Percentiles rank a stretch among this genome's conserved stretches.
Conservation (phyloP, 2,888 invertebrate species). For the Lepidonotus clava region DNA sequence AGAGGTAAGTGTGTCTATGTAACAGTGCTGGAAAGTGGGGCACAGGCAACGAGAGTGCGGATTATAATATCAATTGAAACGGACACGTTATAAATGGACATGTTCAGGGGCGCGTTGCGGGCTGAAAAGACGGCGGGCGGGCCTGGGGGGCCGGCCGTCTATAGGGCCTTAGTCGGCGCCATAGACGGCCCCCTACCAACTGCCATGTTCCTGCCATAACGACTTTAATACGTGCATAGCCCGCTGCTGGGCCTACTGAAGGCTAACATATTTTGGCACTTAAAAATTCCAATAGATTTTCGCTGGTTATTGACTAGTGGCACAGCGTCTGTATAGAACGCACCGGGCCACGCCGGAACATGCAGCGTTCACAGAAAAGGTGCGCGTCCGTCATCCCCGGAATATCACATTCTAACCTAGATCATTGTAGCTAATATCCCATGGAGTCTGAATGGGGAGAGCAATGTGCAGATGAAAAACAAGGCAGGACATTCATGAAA, state of each 20-base stretch:
- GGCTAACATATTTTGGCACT: conserved; percentile 45
- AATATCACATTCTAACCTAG: too few relatives aligned
- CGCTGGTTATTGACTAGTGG: neutral
- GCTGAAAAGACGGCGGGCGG: neutral
- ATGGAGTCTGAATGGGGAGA: too few relatives aligned
- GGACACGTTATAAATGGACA: conserved; percentile 35
- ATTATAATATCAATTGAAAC: conserved; percentile 48
- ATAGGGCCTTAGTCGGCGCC: neutral
- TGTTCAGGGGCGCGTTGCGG: neutral
- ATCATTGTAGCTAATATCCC: too few relatives aligned
- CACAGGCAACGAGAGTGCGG: neutral
- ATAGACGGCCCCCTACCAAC: neutral
- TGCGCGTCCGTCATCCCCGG: too few relatives aligned
- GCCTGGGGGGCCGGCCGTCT: neutral
- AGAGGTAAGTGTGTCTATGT: neutral
- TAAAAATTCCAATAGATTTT: conserved; percentile 49
- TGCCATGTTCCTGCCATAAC: conserved; percentile 39
- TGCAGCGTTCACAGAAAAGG: too few relatives aligned
- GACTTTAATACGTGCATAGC: conserved; percentile 30
- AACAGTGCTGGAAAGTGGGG: conserved; percentile 20
- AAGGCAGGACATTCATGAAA: too few relatives aligned
- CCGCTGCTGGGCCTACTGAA: neutral
- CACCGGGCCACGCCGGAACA: too few relatives aligned
- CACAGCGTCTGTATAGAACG: too few relatives aligned
- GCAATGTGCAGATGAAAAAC: too few relatives aligned